A percentile compares a stretch with the other conserved stretches of the same genome.
Conservation (phyloP, 2,797 vertebrate species). For the Gymnothorax reevesii region DNA sequence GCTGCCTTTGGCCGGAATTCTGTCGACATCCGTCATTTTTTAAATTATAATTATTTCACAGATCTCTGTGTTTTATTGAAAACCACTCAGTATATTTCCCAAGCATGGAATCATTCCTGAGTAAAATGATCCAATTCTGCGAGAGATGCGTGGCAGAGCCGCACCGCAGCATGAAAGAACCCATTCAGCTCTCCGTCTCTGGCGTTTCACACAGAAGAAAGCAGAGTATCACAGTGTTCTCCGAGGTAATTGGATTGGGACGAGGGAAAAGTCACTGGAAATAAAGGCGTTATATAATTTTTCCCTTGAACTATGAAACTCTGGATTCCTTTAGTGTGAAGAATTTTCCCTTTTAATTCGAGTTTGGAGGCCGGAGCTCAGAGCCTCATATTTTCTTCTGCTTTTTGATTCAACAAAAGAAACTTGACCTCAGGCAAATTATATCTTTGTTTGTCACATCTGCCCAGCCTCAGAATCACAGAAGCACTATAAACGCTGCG, state of each 20-base stretch:
- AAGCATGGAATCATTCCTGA: background rate
- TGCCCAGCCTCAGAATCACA: too few relatives aligned
- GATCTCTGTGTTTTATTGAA: background rate
- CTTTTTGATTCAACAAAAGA: background rate
- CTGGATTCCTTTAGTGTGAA: background rate
- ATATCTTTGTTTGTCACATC: background rate
- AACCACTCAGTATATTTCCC: background rate
- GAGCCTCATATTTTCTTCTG: background rate
- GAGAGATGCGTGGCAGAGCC: background rate
- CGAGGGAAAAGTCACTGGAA: background rate
- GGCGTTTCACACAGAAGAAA: too few relatives aligned
- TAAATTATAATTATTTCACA: background rate
- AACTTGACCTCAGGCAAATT: background rate
- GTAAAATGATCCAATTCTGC: background rate
- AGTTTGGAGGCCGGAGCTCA: background rate
- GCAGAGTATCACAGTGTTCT: background rate
- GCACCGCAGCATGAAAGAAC: background rate
- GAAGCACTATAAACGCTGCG: background rate
- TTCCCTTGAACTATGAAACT: background rate
- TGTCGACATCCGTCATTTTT: background rate
- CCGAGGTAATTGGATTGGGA: background rate
- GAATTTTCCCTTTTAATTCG: background rate
- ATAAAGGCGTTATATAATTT: background rate
- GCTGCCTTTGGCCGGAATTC: background rate
- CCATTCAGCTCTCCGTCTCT: background rate